Conservation (phyloP, 2,113 vertebrate genomes). For the Ochotona princeps region DNA sequence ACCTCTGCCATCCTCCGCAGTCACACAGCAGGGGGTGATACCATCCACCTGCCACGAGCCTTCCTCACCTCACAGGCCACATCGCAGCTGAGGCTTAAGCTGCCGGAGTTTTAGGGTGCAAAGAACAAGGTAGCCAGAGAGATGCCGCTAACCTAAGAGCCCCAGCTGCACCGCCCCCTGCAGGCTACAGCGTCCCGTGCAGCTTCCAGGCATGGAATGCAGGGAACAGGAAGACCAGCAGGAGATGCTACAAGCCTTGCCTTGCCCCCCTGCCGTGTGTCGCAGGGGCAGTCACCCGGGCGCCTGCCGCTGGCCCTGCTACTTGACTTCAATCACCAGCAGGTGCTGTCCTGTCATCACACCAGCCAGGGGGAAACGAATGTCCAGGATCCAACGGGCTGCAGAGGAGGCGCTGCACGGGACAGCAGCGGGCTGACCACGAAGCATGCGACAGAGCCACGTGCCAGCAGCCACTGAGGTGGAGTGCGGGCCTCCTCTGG, state of each 20-base stretch:
- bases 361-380: constrained; percentile 79
- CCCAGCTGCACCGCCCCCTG: neutral
- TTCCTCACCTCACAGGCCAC: neutral
- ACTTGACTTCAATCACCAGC: constrained; percentile 86
- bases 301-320: constrained; percentile 79
- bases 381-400: constrained; percentile 81
- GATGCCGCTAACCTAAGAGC: neutral
- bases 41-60: neutral
- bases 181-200: no score
- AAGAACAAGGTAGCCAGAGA: neutral
- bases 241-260: neutral
- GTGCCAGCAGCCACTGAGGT: neutral
- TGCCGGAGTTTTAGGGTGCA: neutral
- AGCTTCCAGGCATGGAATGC: rapidly evolving
- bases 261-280: no score
- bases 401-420: constrained; percentile 63
- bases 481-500: rapidly evolving
- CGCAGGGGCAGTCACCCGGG: constrained; percentile 61
- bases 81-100: no score
- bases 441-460: rapidly evolving
- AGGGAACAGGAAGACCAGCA: neutral
- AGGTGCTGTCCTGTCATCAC: constrained; percentile 85
- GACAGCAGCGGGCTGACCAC: constrained; percentile 78
- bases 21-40: rapidly evolving
- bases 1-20: neutral